Evolutionary conservation across 2,113 vertebrate species (phyloP).

Genomic region (Tichodroma muraria): DNA sequence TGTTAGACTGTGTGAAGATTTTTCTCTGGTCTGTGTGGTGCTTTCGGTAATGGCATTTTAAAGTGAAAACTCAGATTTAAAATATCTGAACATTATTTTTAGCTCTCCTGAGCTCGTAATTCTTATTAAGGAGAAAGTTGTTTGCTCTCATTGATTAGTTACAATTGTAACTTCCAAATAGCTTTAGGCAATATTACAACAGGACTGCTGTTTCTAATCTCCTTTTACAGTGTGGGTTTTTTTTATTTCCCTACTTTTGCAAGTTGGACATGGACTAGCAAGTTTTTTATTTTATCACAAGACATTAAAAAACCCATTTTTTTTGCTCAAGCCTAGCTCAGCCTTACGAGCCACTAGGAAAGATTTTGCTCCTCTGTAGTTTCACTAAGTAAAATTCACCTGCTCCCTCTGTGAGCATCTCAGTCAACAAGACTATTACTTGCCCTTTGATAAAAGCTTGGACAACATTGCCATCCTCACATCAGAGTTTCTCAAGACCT

Average conservation of each 20-base stretch:
- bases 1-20: neutral
- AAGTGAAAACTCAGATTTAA: constrained; percentile 19
- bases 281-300: neutral
- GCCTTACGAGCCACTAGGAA: fast-evolving
- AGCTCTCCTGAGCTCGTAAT: neutral
- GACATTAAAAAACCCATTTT: neutral
- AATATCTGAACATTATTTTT: neutral
- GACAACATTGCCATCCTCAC: neutral
- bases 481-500: neutral
- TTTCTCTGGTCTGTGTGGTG: neutral
- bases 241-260: neutral
- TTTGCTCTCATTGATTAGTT: constrained; percentile 21
- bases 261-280: neutral
- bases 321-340: neutral
- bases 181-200: neutral
- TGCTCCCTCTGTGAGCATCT: neutral
- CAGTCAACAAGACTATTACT: neutral
- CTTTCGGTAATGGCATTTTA: neutral
- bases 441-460: neutral
- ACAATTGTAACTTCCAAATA: neutral
- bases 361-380: neutral
- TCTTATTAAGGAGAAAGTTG: neutral
- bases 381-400: neutral
- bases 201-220: neutral
- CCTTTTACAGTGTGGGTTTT: neutral